Evolutionary conservation across 2,888 invertebrate species (phyloP).

Genomic region (Xylota segnis): DNA sequence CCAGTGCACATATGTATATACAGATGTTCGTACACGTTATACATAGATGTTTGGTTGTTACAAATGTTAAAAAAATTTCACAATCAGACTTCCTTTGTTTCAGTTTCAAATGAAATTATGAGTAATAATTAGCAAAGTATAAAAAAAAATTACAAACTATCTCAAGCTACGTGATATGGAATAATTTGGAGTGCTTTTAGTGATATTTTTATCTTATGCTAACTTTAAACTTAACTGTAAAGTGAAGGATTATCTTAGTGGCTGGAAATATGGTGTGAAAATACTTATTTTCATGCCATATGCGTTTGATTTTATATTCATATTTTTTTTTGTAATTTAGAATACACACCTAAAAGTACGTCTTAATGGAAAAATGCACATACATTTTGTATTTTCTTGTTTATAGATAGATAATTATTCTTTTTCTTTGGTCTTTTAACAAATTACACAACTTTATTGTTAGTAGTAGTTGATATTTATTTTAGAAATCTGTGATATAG

Average conservation of each 20-base stretch:
- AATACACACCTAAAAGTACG: constrained; percentile 56
- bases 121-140: neutral
- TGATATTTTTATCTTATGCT: constrained; percentile 36
- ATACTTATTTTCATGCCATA: constrained; percentile 45
- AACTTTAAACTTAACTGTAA: constrained; percentile 42
- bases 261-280: constrained; percentile 23
- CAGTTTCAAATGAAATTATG: neutral
- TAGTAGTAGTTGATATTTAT: constrained; percentile 43
- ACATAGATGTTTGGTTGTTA: too few species aligned
- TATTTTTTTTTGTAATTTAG: constrained; percentile 44
- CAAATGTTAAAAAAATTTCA: neutral
- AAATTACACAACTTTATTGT: constrained; percentile 24
- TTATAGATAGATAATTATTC: constrained; percentile 45
- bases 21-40: too few species aligned
- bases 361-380: constrained; percentile 71
- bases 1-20: too few species aligned
- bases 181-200: constrained; percentile 29
- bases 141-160: constrained; percentile 49
- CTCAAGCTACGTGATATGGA: constrained; percentile 23
- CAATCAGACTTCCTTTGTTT: neutral
- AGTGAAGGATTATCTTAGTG: constrained; percentile 15
- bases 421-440: constrained; percentile 29
- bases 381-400: constrained; percentile 75
- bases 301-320: neutral
- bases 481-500: constrained; percentile 83